A percentile compares a stretch with the other conserved stretches of the same genome.
Conservation (phyloP, 2,113 vertebrate genomes). For the Stegastes partitus region DNA sequence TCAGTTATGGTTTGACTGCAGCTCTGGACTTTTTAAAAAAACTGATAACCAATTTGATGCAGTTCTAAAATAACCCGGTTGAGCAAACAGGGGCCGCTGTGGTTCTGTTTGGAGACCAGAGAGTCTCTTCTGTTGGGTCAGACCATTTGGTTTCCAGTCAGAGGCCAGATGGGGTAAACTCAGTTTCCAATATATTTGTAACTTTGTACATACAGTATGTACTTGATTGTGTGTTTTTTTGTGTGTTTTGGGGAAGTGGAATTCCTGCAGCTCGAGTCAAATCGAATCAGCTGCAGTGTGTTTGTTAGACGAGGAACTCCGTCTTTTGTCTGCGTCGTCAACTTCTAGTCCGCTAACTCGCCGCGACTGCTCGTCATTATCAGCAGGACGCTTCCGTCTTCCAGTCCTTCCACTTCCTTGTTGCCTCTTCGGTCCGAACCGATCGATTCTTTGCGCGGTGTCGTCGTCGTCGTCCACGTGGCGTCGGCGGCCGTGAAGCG, state of each 20-base stretch:
- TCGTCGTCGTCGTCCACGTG: not conserved
- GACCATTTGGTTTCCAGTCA: slow-evolving; percentile 19
- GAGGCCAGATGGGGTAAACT: slow-evolving; percentile 9
- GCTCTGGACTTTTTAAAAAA: too few species aligned
- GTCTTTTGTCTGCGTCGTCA: slow-evolving; percentile 21
- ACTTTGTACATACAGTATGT: not conserved
- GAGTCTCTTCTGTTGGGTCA: slow-evolving; percentile 4
- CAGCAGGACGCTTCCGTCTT: slow-evolving; percentile 2
- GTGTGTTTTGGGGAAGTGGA: slow-evolving; percentile 13
- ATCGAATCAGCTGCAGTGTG: slow-evolving; percentile 1
- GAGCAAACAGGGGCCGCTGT: not conserved
- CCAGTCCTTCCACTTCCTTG: slow-evolving; percentile 35
- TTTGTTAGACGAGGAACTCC: slow-evolving; percentile 13
- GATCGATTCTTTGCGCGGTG: slow-evolving; percentile 18
- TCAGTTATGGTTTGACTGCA: too few species aligned
- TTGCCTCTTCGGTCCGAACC: slow-evolving; percentile 35
- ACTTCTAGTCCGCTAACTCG: slow-evolving; percentile 41
- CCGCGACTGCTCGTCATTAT: slow-evolving; percentile 22
- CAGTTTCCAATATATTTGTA: not conserved
- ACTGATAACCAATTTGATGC: too few species aligned
- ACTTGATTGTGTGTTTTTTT: not conserved
- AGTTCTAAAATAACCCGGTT: too few species aligned
- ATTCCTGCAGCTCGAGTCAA: slow-evolving; percentile 18
- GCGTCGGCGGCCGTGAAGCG: not conserved
- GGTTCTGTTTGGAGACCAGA: not conserved